Conservation (phyloP, 2,888 invertebrate genomes). For the Amphimallon solstitiale region DNA sequence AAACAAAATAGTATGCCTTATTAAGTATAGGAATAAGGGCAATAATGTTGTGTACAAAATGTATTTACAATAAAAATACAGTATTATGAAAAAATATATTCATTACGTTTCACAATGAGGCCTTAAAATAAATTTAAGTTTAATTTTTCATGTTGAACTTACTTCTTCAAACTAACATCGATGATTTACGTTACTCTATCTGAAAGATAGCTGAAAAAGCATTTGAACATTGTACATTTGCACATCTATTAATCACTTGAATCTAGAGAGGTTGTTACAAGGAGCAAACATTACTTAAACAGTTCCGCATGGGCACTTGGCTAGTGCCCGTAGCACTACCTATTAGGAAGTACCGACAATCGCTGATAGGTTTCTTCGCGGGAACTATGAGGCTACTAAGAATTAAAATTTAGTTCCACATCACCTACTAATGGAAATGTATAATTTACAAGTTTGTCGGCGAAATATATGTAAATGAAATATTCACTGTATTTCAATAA, state of each 20-base stretch:
- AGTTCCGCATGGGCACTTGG: slow-evolving; percentile 47
- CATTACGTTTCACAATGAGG: too few relatives aligned
- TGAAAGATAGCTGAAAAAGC: slow-evolving; percentile 23
- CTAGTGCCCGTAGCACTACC: slow-evolving; percentile 36
- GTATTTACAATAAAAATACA: too few relatives aligned
- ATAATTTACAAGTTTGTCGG: slow-evolving; percentile 30
- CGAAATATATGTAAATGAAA: slow-evolving; percentile 8
- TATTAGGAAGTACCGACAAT: slow-evolving; percentile 34
- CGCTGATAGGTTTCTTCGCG: slow-evolving; percentile 13
- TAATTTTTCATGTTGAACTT: neutral
- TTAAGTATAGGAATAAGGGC: too few relatives aligned
- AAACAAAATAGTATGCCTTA: too few relatives aligned
- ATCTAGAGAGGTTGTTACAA: slow-evolving; percentile 48
- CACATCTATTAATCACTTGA: slow-evolving; percentile 51
- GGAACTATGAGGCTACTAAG: slow-evolving; percentile 16
- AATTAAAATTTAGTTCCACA: slow-evolving; percentile 26
- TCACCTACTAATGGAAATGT: slow-evolving; percentile 29
- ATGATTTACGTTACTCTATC: slow-evolving; percentile 33
- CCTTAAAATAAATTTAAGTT: too few relatives aligned
- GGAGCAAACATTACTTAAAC: slow-evolving; percentile 42
- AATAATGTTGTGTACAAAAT: too few relatives aligned
- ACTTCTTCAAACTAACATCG: slow-evolving; percentile 9
- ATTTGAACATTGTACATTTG: slow-evolving; percentile 37
- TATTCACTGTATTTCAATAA: slow-evolving; percentile 23
- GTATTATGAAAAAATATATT: too few relatives aligned